These are phyloP conservation scores for Oligia latruncula DNA, from an alignment of 2,888 invertebrate genomes.

Conservation along the genomic window DNA sequence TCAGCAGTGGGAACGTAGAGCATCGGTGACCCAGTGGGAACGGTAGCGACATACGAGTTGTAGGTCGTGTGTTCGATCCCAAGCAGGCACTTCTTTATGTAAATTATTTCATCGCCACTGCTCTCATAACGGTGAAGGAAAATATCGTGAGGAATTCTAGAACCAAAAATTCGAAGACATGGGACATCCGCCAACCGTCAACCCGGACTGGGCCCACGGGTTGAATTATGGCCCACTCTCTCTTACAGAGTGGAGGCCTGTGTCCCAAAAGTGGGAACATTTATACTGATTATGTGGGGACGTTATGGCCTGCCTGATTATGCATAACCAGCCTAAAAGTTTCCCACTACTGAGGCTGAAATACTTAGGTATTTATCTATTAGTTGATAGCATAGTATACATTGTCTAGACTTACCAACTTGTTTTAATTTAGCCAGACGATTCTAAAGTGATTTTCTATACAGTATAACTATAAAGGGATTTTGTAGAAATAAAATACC, in stretches of 20 bases:
- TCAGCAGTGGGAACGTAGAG: background rate
- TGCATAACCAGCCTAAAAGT: too few species aligned
- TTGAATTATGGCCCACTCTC: background rate
- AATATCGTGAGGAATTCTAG: too few species aligned
- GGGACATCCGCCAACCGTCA: background rate
- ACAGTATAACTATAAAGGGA: background rate
- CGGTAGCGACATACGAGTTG: too few species aligned
- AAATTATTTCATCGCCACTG: too few species aligned
- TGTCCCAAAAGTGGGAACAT: background rate
- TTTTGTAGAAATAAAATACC: conserved; percentile 45
- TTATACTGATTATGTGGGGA: too few species aligned
- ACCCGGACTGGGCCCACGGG: background rate
- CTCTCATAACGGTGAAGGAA: too few species aligned
- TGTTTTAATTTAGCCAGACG: background rate
- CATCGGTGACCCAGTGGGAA: too few species aligned
- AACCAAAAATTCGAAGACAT: background rate
- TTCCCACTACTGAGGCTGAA: too few species aligned
- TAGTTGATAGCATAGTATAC: background rate
- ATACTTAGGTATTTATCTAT: too few species aligned
- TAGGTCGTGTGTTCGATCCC: too few species aligned
- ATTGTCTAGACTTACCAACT: background rate
- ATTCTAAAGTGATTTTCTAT: background rate
- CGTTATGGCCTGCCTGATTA: too few species aligned
- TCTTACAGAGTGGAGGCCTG: background rate
- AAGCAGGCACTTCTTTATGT: too few species aligned